Evolutionary conservation across 2,888 invertebrate species (phyloP).

Genomic region (Gibbula magus): DNA sequence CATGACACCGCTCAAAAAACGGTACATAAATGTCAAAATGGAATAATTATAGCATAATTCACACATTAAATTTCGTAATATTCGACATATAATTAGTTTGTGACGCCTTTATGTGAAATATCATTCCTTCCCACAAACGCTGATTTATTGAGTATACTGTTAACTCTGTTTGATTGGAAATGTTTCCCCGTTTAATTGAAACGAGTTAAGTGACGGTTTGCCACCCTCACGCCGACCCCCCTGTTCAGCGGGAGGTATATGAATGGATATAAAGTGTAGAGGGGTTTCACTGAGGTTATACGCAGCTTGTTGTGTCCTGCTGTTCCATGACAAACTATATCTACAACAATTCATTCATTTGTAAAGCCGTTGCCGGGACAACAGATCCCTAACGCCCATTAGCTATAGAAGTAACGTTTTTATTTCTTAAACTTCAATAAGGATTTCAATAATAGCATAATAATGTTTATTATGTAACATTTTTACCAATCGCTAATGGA

Average conservation of each 20-base stretch:
- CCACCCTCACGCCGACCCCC: too few relatives aligned
- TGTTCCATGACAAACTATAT: not conserved
- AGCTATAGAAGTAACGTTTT: too few relatives aligned
- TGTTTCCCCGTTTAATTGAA: not conserved
- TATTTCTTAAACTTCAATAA: too few relatives aligned
- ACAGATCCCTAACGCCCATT: too few relatives aligned
- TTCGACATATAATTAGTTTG: constrained; percentile 14
- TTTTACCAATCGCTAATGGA: too few relatives aligned
- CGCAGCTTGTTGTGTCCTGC: not conserved
- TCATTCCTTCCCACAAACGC: not conserved
- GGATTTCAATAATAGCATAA: too few relatives aligned
- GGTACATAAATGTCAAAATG: not conserved
- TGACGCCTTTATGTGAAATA: constrained; percentile 10
- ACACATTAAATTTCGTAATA: constrained; percentile 20
- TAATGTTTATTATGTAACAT: too few relatives aligned
- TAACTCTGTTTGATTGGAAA: constrained; percentile 8
- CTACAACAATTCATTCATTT: not conserved
- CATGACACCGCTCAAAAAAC: constrained; percentile 11
- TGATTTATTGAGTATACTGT: constrained; percentile 8
- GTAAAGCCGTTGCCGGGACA: not conserved
- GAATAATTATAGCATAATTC: constrained; percentile 15
- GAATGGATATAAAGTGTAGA: too few relatives aligned
- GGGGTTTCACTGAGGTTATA: not conserved
- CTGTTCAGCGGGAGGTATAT: too few relatives aligned
- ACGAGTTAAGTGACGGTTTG: not conserved